A percentile compares a stretch with the other conserved stretches of the same genome.
Evolutionary conservation across 2,888 invertebrate genomes (phyloP).

Genomic region (Amphipoea lucens): DNA sequence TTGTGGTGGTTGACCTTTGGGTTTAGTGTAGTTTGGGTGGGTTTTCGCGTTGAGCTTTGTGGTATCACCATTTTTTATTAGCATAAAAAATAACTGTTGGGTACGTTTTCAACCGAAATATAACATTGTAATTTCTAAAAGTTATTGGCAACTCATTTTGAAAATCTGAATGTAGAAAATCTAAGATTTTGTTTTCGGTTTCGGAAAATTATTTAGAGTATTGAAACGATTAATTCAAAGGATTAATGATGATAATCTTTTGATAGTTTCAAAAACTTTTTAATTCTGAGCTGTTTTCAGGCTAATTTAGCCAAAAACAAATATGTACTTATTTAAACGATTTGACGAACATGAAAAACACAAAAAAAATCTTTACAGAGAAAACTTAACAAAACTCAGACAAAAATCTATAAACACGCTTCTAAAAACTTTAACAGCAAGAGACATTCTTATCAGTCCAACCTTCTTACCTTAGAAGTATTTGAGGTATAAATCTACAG

Average conservation of each 20-base stretch:
- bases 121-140: not conserved
- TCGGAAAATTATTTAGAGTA: not conserved
- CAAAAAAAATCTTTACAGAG: not conserved
- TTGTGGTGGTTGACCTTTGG: not conserved
- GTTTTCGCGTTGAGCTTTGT: not conserved
- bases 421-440: slow-evolving; percentile 7
- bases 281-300: not conserved
- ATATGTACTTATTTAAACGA: not conserved
- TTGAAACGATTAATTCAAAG: not conserved
- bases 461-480: slow-evolving; percentile 69
- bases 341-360: not conserved
- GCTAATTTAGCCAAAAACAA: not conserved
- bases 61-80: not conserved
- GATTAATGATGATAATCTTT: not conserved
- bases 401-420: not conserved
- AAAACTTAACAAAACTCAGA: too few relatives aligned
- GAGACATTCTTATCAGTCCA: slow-evolving; percentile 58
- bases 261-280: not conserved
- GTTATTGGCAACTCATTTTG: not conserved
- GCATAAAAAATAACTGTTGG: not conserved
- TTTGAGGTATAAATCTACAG: slow-evolving; percentile 77
- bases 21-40: not conserved
- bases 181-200: too few relatives aligned
- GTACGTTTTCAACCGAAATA: not conserved
- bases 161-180: not conserved